A percentile compares a stretch with the other conserved stretches of the same genome.
Conservation (phyloP, 2,888 invertebrate genomes). For the Epinotia ramella region DNA sequence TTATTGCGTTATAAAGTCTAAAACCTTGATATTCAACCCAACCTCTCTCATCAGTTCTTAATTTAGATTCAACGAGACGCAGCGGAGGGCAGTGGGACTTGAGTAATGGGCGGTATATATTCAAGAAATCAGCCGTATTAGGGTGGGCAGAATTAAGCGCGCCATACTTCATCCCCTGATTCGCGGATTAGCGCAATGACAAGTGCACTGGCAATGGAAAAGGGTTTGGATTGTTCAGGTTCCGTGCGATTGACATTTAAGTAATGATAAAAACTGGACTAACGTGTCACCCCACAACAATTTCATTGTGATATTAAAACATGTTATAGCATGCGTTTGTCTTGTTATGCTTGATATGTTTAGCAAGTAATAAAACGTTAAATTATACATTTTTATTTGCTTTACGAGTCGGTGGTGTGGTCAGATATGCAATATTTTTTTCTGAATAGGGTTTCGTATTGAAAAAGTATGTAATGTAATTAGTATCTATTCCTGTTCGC, state of each 20-base stretch:
- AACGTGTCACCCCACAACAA: too few relatives aligned
- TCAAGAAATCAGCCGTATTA: slow-evolving; percentile 45
- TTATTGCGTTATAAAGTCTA: neutral
- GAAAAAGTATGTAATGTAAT: too few relatives aligned
- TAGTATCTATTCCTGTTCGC: too few relatives aligned
- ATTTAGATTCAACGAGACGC: slow-evolving; percentile 30
- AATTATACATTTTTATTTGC: too few relatives aligned
- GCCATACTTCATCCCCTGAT: slow-evolving; percentile 37
- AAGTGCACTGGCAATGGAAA: slow-evolving; percentile 14
- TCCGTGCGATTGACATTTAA: slow-evolving; percentile 5
- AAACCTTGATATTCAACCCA: neutral
- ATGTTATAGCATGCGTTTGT: too few relatives aligned
- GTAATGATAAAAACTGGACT: too few relatives aligned
- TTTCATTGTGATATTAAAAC: too few relatives aligned
- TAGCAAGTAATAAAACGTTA: too few relatives aligned
- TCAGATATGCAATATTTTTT: too few relatives aligned
- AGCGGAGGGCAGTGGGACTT: slow-evolving; percentile 23
- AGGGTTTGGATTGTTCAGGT: neutral
- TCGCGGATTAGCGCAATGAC: slow-evolving; percentile 35
- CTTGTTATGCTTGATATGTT: too few relatives aligned
- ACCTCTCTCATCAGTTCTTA: slow-evolving; percentile 27
- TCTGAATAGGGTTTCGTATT: too few relatives aligned
- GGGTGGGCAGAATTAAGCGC: slow-evolving; percentile 41
- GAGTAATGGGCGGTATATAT: slow-evolving; percentile 50
- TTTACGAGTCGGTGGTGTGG: too few relatives aligned